Conservation (phyloP, 2,888 invertebrate genomes). For the Brachypterus glaber region DNA sequence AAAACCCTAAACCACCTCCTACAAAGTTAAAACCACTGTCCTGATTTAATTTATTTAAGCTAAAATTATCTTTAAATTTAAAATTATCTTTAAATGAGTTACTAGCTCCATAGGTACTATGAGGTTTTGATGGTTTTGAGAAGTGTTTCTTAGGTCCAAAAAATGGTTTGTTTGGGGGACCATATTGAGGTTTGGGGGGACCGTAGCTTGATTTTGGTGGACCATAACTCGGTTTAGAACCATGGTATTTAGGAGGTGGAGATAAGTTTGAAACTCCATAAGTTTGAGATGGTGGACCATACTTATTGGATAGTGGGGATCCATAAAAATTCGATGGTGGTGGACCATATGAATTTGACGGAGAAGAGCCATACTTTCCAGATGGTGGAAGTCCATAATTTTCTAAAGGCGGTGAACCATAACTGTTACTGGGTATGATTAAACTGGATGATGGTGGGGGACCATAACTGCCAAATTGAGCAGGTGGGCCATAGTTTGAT, state of each 20-base stretch:
- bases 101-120: constrained; percentile 27
- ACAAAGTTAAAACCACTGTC: constrained; percentile 11
- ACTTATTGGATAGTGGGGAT: constrained; percentile 18
- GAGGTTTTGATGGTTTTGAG: constrained; percentile 34
- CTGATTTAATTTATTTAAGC: constrained; percentile 17
- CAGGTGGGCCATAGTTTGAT: constrained; percentile 15
- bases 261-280: constrained; percentile 10
- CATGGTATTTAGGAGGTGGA: constrained; percentile 35
- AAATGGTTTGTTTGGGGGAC: constrained; percentile 29
- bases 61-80: constrained; percentile 23
- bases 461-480: not conserved
- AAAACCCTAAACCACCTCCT: not conserved
- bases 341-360: too few relatives aligned
- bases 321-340: constrained; percentile 14
- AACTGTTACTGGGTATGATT: too few relatives aligned
- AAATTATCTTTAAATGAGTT: too few relatives aligned
- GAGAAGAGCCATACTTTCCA: constrained; percentile 16
- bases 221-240: constrained; percentile 39
- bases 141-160: constrained; percentile 34
- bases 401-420: not conserved
- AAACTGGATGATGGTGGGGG: constrained; percentile 4
- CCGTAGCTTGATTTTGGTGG: constrained; percentile 39
- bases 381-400: constrained; percentile 21
- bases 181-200: constrained; percentile 34
- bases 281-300: constrained; percentile 13